Evolutionary conservation across 2,888 invertebrate species (phyloP).

Genomic region (Dryocosmus kuriphilus): DNA sequence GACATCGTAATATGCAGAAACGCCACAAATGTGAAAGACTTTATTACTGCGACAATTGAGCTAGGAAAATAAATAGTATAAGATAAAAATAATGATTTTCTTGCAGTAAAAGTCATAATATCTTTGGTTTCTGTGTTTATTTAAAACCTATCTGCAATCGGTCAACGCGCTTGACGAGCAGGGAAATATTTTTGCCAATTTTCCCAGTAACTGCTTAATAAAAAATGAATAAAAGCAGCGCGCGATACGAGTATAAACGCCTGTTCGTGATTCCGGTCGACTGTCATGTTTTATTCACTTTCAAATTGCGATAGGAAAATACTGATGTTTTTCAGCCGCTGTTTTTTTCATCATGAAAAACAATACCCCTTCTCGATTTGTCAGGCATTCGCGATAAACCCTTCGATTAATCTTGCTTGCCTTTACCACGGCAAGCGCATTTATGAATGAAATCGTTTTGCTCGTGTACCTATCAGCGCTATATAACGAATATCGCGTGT

Average conservation of each 20-base stretch:
- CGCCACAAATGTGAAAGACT: too few relatives aligned
- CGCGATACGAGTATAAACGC: constrained; percentile 27
- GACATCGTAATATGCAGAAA: constrained; percentile 58
- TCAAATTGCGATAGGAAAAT: constrained; percentile 29
- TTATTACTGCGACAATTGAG: too few relatives aligned
- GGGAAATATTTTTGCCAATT: not conserved
- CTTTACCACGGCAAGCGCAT: constrained; percentile 42
- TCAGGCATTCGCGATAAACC: constrained; percentile 30
- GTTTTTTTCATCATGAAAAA: constrained; percentile 33
- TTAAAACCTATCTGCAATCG: not conserved
- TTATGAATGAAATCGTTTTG: constrained; percentile 53
- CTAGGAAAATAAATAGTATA: too few relatives aligned
- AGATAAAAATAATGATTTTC: too few relatives aligned
- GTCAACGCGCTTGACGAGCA: not conserved
- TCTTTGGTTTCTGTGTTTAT: not conserved
- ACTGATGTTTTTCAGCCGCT: constrained; percentile 25
- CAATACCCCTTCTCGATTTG: constrained; percentile 23
- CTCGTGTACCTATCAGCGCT: constrained; percentile 42
- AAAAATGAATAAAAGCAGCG: constrained; percentile 29
- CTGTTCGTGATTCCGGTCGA: constrained; percentile 22
- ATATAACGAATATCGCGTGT: constrained; percentile 54
- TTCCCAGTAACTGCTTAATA: constrained; percentile 2
- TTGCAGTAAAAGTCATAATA: too few relatives aligned
- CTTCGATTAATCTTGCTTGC: constrained; percentile 47
- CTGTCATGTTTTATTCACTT: constrained; percentile 37